phyloP scores from a whole-genome alignment of 2,113 vertebrate species.

The Paracanthobrama guichenoti region DNA sequence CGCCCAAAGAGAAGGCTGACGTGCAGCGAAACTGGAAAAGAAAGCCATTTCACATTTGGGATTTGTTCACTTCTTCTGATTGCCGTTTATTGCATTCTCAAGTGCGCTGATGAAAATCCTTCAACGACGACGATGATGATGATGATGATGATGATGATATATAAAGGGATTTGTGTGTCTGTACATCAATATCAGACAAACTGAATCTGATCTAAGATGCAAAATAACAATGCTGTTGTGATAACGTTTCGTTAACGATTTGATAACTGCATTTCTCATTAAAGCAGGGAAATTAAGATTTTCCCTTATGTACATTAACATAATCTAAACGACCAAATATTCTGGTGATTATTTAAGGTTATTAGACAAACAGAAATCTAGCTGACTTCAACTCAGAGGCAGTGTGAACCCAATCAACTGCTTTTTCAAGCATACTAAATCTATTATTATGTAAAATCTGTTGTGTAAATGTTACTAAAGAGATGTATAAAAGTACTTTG shows the following conservation, averaged over 20 bases:
- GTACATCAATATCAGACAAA: neutral
- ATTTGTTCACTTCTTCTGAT: slow-evolving; percentile 49
- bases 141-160: neutral
- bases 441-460: slow-evolving; percentile 32
- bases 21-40: slow-evolving; percentile 60
- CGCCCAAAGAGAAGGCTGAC: slow-evolving; percentile 76
- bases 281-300: neutral
- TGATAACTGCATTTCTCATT: neutral
- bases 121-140: neutral
- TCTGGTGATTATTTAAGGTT: neutral
- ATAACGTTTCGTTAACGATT: neutral
- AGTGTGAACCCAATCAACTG: neutral
- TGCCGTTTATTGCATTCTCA: slow-evolving; percentile 46
- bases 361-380: neutral
- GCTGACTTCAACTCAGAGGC: neutral
- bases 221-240: neutral
- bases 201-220: neutral
- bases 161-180: slow-evolving; percentile 23
- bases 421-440: neutral
- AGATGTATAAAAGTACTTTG: slow-evolving; percentile 72
- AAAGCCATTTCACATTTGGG: slow-evolving; percentile 65
- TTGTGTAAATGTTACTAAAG: slow-evolving; percentile 34
- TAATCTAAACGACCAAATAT: neutral
- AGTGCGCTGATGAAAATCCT: slow-evolving; percentile 13
- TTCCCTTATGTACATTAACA: neutral